Percentiles rank a stretch among this genome's conserved stretches.
These are phyloP conservation scores for Agonopterix subpropinquella DNA, from an alignment of 2,888 invertebrate species.

Conservation along the genomic window DNA sequence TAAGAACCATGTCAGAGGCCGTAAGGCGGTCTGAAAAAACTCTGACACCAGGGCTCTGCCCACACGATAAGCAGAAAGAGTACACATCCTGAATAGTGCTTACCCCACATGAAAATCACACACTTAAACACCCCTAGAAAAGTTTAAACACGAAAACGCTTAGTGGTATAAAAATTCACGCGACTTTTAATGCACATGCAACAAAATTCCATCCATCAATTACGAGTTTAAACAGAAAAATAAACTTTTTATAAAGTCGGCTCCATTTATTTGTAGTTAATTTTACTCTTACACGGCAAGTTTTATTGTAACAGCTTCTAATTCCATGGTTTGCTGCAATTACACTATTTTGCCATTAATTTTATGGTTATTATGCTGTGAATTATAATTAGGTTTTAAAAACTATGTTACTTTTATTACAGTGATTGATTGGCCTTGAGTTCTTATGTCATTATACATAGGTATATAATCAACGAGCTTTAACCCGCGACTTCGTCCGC, in stretches of 20 bases:
- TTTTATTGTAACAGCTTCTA: constrained; percentile 5
- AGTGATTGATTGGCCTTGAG: no score
- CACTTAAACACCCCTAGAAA: no score
- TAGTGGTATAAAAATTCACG: constrained; percentile 7
- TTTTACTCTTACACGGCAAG: constrained; percentile 15
- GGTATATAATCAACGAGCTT: no score
- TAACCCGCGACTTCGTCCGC: no score
- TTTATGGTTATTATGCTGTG: neutral
- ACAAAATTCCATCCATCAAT: constrained; percentile 36
- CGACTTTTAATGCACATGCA: constrained; percentile 27
- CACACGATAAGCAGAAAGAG: no score
- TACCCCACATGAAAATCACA: no score
- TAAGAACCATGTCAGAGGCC: no score
- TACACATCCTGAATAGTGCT: no score
- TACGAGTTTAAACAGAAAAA: constrained; percentile 27
- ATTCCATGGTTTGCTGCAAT: constrained; percentile 4
- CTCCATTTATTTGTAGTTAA: constrained; percentile 14
- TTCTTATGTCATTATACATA: no score
- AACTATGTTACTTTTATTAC: no score
- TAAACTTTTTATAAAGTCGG: constrained; percentile 2
- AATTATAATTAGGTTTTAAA: neutral
- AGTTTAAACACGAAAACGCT: neutral
- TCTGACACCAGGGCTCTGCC: no score
- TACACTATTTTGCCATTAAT: constrained; percentile 5
- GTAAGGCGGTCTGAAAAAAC: no score